Conservation (phyloP, 2,888 invertebrate genomes). For the Prenolepis imparis region DNA sequence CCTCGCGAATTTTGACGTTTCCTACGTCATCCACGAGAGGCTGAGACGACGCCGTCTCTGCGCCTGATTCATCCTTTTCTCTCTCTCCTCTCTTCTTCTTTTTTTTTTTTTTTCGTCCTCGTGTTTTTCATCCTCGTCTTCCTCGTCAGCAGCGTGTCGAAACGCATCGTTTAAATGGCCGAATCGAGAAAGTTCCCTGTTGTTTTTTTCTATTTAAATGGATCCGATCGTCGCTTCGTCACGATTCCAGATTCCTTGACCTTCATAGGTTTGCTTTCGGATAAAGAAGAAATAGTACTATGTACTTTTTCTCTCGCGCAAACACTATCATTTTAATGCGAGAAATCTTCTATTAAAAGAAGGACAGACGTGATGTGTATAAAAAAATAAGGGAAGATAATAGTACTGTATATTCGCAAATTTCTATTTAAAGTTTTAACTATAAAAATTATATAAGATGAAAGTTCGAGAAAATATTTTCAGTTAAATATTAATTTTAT, state of each 20-base stretch:
- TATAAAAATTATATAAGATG: not conserved
- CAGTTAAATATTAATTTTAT: not conserved
- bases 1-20: not conserved
- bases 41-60: not conserved
- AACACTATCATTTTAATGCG: not conserved
- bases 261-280: too few relatives aligned
- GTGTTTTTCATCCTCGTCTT: not conserved
- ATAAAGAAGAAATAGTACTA: not conserved
- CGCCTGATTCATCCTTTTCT: not conserved
- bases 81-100: not conserved
- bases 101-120: not conserved
- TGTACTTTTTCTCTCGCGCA: not conserved
- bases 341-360: not conserved
- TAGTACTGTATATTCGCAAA: not conserved
- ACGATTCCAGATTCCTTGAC: not conserved
- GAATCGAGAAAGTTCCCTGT: conserved; percentile 17
- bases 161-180: conserved; percentile 64
- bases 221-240: not conserved
- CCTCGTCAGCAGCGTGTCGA: not conserved
- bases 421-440: not conserved
- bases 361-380: not conserved
- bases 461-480: not conserved
- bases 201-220: conserved; percentile 54
- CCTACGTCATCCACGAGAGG: not conserved
- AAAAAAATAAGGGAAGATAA: not conserved